Evolutionary conservation across 2,797 vertebrate genomes (phyloP).

Genomic region (Picus viridis): DNA sequence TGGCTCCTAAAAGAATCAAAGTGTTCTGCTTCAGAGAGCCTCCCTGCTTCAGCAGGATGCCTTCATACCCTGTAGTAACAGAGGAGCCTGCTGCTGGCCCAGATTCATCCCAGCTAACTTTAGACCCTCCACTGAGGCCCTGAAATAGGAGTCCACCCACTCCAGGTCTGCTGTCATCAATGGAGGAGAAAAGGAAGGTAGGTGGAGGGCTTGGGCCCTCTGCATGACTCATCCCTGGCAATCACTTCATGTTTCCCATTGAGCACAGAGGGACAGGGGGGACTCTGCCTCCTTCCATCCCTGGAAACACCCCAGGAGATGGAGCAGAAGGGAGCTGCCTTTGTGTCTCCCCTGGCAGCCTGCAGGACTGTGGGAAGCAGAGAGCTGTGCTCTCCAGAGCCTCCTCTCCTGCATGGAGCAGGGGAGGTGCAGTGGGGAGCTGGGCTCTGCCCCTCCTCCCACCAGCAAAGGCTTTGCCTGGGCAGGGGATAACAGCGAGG

Average conservation of each 20-base stretch:
- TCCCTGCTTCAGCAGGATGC: not conserved
- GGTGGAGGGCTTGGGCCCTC: conserved; percentile 7
- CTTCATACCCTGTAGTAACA: not conserved
- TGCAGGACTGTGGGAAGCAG: not conserved
- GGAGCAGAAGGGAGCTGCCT: not conserved
- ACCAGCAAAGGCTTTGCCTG: not conserved
- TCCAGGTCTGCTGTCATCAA: conserved; percentile 33
- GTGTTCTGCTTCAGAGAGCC: no score
- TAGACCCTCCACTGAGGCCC: not conserved
- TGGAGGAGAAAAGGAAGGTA: conserved; percentile 36
- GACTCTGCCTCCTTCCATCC: not conserved
- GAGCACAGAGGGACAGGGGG: not conserved
- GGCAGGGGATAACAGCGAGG: not conserved
- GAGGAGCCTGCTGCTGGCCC: not conserved
- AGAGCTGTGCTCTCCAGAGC: not conserved
- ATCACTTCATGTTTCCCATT: not conserved
- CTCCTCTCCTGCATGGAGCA: no score
- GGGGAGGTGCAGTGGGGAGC: not conserved
- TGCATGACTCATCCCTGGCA: conserved; percentile 48
- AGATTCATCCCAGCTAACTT: not conserved
- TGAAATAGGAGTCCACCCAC: conserved; percentile 57
- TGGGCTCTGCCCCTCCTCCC: rapidly evolving
- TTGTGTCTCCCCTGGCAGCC: not conserved
- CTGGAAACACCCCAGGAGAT: not conserved
- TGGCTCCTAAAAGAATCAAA: not conserved